Evolutionary conservation across 2,113 vertebrate genomes (phyloP).

Genomic region (Scartelaos histophorus): DNA sequence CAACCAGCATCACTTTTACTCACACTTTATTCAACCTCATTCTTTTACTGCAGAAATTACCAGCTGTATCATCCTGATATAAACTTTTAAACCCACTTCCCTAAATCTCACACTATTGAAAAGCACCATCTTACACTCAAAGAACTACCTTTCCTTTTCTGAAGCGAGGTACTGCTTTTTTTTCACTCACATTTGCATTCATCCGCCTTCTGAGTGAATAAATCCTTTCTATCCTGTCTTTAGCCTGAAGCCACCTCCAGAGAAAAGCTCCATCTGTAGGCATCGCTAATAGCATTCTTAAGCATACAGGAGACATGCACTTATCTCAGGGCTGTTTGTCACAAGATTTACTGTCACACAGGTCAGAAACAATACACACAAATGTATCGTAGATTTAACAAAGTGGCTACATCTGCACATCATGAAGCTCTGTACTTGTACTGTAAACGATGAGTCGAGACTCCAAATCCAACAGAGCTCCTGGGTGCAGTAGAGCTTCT

Average conservation of each 20-base stretch:
- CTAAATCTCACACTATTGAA: not conserved
- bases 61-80: not conserved
- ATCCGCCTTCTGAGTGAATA: not conserved
- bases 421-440: no score
- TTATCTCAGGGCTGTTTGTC: not conserved
- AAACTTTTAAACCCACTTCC: not conserved
- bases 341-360: not conserved
- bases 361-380: not conserved
- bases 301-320: not conserved
- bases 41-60: not conserved
- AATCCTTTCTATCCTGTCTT: not conserved
- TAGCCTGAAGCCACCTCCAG: slow-evolving; percentile 1
- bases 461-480: no score
- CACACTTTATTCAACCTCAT: not conserved
- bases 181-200: not conserved
- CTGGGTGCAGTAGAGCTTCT: no score
- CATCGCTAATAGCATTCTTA: slow-evolving; percentile 5
- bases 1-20: not conserved
- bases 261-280: slow-evolving; percentile 6
- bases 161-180: not conserved
- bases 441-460: no score
- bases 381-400: not conserved
- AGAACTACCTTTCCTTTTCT: not conserved
- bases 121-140: not conserved
- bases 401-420: not conserved